Evolutionary conservation across 2,797 vertebrate species (phyloP), one percentile per base, ranked within the genome.

Genomic region (Sebastolobus alascanus): DNA sequence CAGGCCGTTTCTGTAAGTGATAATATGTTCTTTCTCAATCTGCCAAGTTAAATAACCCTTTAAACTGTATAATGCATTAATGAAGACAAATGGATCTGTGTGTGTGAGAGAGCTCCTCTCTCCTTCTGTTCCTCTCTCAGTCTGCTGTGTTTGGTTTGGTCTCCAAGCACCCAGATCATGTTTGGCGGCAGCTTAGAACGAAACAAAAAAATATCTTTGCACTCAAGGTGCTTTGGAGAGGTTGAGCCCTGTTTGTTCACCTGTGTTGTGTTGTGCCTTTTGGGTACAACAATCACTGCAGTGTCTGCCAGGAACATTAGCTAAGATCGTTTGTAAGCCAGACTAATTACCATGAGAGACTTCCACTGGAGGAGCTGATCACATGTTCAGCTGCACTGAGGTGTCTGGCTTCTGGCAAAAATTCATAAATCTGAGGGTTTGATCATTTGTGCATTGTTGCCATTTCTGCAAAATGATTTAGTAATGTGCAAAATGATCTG

Each of bases 241-340:
- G 56, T 1, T 78, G 76, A 61, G 74, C 31, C 73, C 64, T 89
- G 79, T 91, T 87, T 89, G 72, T 82, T 91, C 89, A 85, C 90
- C 87, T 87, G 85, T 84, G 69, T 60, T 56, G n/a, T 73, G 35
- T 63, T 56, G 27, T 68, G 35, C 52, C 40, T 79, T 40, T 64
- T 1, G n/a, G 50, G 35, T 78, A 33, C 68, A 78, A 85, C 54
- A 68, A 78, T 82, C 56, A 13, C 65, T 11, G 56, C 77, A 75
- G 70, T 84, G 77, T 77, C 75, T 12, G 38, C 56, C 8, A 31
- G 75, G 18, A 73, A 82, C 33, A 1, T 65, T 65, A 73, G 77
- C 71, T 38, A 4, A 64, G 67, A 65, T 70, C 54, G 22, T 35
- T 35, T 69, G 37, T 76, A 81, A 85, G 71, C 27, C 69, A 14